phyloP scores from a whole-genome alignment of 2,113 vertebrate genomes.

The Poeciliopsis retropinna region DNA sequence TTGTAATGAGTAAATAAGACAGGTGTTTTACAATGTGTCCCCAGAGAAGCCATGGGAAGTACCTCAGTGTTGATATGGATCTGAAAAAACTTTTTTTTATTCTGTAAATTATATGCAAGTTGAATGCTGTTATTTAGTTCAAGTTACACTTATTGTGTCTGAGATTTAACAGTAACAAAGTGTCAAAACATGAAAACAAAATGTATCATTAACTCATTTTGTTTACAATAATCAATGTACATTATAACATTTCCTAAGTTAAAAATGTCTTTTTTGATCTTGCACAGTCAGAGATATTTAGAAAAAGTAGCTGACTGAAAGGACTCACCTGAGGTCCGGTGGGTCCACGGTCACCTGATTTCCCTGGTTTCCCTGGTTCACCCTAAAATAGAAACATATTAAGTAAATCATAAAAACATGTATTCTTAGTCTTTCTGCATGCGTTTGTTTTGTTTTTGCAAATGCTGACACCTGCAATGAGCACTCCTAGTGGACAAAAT shows the following conservation, averaged over 20 bases:
- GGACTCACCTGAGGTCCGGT: conserved; percentile 74
- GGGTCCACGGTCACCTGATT: conserved; percentile 75
- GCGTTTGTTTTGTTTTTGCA: background rate
- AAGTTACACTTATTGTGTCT: too few relatives aligned
- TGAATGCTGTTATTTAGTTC: too few relatives aligned
- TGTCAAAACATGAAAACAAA: background rate
- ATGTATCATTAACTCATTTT: background rate
- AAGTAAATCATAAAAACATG: background rate
- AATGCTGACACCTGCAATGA: background rate
- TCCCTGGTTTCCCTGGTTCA: conserved; percentile 74
- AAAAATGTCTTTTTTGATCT: background rate
- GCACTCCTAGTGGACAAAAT: background rate
- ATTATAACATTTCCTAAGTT: background rate
- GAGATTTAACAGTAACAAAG: too few relatives aligned
- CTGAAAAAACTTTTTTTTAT: background rate
- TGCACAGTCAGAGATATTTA: too few relatives aligned
- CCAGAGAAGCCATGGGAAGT: background rate
- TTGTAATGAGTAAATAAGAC: background rate
- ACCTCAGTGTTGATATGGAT: background rate
- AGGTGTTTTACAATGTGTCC: background rate
- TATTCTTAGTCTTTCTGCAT: background rate
- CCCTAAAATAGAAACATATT: conserved; percentile 51
- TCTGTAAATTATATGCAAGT: too few relatives aligned
- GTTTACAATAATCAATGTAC: background rate
- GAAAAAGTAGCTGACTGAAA: background rate